A percentile compares a stretch with the other conserved stretches of the same genome.
phyloP scores from a whole-genome alignment of 2,113 vertebrate species.

The Triplophysa siluroides region DNA sequence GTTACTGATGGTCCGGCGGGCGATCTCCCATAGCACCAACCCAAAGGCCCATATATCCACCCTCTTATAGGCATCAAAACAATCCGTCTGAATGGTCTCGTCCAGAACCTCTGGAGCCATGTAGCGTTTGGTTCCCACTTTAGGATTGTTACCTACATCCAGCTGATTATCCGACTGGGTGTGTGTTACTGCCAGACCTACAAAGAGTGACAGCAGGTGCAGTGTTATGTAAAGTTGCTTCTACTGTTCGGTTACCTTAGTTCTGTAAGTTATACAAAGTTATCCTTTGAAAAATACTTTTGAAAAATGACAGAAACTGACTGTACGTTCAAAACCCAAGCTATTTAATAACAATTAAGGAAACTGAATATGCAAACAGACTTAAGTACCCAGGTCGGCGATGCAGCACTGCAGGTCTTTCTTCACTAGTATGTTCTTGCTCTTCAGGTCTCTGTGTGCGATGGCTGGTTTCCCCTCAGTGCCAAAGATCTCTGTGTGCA shows the following conservation, averaged over 20 bases:
- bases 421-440: slow-evolving; percentile 81
- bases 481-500: slow-evolving; percentile 81
- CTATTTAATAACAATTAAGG: background rate
- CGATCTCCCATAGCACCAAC: slow-evolving; percentile 80
- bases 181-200: slow-evolving; percentile 81
- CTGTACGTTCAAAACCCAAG: too few relatives aligned
- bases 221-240: too few relatives aligned
- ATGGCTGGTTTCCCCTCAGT: slow-evolving; percentile 81
- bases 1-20: slow-evolving; percentile 78
- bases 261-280: too few relatives aligned
- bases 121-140: slow-evolving; percentile 81
- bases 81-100: slow-evolving; percentile 78
- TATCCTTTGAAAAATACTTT: too few relatives aligned
- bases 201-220: background rate
- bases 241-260: too few relatives aligned
- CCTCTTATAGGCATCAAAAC: slow-evolving; percentile 80
- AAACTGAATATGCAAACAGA: too few relatives aligned
- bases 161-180: slow-evolving; percentile 78
- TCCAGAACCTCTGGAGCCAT: slow-evolving; percentile 82
- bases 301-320: too few relatives aligned
- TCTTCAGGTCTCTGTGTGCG: slow-evolving; percentile 80
- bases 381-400: slow-evolving; percentile 74
- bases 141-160: slow-evolving; percentile 80
- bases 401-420: slow-evolving; percentile 82
- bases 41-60: slow-evolving; percentile 83